Evolutionary conservation across 2,888 invertebrate genomes (phyloP).

Genomic region (Torymus texanus): DNA sequence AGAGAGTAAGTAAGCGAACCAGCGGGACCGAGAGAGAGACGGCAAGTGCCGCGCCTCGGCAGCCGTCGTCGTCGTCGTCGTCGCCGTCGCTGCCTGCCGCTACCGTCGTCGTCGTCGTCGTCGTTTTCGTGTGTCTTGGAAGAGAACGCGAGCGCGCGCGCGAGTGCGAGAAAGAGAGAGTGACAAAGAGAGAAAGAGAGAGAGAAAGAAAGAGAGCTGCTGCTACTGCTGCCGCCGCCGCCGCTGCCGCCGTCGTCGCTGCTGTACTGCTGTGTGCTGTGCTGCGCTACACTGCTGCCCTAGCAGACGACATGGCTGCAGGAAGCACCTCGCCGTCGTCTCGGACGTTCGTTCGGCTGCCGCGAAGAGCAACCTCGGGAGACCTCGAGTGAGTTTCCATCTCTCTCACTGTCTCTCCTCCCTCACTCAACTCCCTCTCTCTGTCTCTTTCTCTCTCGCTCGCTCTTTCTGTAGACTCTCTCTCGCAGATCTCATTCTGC

Average conservation of each 20-base stretch:
- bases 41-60: too few species aligned
- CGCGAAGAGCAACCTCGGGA: slow-evolving; percentile 68
- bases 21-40: too few species aligned
- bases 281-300: slow-evolving; percentile 23
- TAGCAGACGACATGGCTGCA: slow-evolving; percentile 76
- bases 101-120: slow-evolving; percentile 4
- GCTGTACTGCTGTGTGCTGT: background rate
- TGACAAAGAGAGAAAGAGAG: slow-evolving; percentile 10
- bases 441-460: background rate
- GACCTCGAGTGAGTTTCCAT: slow-evolving; percentile 65
- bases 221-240: background rate
- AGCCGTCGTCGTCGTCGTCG: background rate
- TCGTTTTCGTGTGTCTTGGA: background rate
- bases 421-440: background rate
- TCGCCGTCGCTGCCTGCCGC: slow-evolving; percentile 10
- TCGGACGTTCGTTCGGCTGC: slow-evolving; percentile 71
- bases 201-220: background rate
- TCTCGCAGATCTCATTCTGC: background rate
- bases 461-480: background rate
- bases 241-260: background rate
- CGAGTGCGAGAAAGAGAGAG: background rate
- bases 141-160: background rate
- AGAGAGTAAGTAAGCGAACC: too few species aligned
- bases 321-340: slow-evolving; percentile 67
- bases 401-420: background rate